A percentile compares a stretch with the other conserved stretches of the same genome.
phyloP scores from a whole-genome alignment of 2,113 vertebrate species.

The Oryzias curvinotus region DNA sequence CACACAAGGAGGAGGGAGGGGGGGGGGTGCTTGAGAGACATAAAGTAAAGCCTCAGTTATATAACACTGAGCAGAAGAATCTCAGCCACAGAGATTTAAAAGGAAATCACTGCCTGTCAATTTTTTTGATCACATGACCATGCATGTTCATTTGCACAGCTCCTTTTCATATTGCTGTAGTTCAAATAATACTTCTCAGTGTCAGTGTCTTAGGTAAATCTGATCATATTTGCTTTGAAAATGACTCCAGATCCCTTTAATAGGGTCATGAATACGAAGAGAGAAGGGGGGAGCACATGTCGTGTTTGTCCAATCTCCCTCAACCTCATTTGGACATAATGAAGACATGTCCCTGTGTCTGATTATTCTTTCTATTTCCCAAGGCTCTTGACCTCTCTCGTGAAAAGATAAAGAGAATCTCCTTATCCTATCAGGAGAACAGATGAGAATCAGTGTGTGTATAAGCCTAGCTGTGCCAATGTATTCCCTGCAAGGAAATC shows the following conservation, averaged over 20 bases:
- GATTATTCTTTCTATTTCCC: constrained; percentile 65
- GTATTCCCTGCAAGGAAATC: constrained; percentile 29
- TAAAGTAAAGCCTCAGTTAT: constrained; percentile 35
- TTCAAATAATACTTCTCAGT: constrained; percentile 58
- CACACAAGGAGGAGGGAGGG: constrained; percentile 15
- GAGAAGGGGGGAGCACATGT: constrained; percentile 41
- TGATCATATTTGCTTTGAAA: constrained; percentile 86
- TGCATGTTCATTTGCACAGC: constrained; percentile 32
- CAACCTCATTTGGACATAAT: constrained; percentile 78
- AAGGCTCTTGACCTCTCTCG: constrained; percentile 60
- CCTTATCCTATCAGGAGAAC: constrained; percentile 53
- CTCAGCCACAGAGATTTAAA: constrained; percentile 8
- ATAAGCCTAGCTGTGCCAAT: constrained; percentile 28
- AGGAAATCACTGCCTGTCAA: constrained; percentile 11
- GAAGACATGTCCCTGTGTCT: constrained; percentile 66
- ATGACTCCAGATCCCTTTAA: constrained; percentile 87
- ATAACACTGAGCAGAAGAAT: constrained; percentile 28
- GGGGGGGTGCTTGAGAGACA: constrained; percentile 18
- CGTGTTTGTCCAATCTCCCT: constrained; percentile 74
- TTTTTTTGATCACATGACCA: constrained; percentile 49
- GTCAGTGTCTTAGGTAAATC: constrained; percentile 74
- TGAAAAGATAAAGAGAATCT: constrained; percentile 64
- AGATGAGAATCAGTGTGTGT: constrained; percentile 48
- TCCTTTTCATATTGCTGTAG: constrained; percentile 40
- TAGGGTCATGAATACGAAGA: constrained; percentile 82